Conservation (phyloP, 1,140 invertebrate genomes). For the Caenorhabditis tropicalis region DNA sequence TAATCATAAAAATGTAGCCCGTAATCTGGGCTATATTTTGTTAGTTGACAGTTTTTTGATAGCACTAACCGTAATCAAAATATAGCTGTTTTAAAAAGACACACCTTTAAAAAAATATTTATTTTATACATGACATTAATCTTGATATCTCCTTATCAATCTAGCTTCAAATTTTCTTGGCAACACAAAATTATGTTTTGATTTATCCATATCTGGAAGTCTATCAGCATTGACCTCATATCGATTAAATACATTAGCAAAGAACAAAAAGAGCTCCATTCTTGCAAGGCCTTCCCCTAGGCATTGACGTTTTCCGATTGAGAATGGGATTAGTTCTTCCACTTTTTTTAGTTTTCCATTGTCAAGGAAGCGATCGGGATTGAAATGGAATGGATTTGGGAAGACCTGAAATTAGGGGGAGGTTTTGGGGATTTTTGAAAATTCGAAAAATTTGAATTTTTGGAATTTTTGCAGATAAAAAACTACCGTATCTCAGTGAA, state of each 20-base stretch:
- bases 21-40: too few relatives aligned
- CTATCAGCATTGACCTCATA: not conserved
- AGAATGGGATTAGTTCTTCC: constrained; percentile 52
- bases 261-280: constrained; percentile 58
- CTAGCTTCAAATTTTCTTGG: not conserved
- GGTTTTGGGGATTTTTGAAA: not conserved
- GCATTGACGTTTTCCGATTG: constrained; percentile 55
- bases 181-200: not conserved
- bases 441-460: too few relatives aligned
- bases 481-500: too few relatives aligned
- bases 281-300: constrained; percentile 54
- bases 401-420: constrained; percentile 18
- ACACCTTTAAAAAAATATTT: too few relatives aligned
- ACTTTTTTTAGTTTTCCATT: constrained; percentile 47
- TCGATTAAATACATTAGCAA: constrained; percentile 49
- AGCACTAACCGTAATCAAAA: too few relatives aligned
- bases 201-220: not conserved
- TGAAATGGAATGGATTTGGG: constrained; percentile 31
- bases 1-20: too few relatives aligned
- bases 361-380: constrained; percentile 46
- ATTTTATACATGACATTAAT: not conserved
- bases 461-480: too few relatives aligned
- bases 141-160: not conserved
- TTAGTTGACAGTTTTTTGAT: too few relatives aligned
- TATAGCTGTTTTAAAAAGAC: too few relatives aligned